phyloP scores from a whole-genome alignment of 2,113 vertebrate species.

The Hypocryptadius cinnamomeus region DNA sequence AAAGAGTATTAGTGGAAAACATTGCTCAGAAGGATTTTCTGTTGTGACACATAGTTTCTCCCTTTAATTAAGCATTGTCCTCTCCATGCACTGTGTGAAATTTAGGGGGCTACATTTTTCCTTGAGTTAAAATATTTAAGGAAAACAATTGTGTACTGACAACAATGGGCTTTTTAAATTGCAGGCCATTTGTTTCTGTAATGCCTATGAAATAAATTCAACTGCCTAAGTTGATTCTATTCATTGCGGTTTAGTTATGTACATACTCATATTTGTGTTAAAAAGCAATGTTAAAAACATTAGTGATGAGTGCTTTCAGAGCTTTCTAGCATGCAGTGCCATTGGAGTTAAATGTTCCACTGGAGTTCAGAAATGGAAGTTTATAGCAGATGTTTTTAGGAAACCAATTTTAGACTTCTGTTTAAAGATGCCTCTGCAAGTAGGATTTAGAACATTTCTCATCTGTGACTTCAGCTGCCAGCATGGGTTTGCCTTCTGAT shows the following conservation, averaged over 20 bases:
- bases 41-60: neutral
- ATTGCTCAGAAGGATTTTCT: neutral
- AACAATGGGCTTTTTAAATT: conserved; percentile 15
- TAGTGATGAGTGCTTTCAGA: neutral
- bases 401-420: neutral
- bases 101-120: neutral
- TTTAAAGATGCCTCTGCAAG: neutral
- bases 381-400: conserved; percentile 6
- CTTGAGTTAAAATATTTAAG: neutral
- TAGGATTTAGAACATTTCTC: neutral
- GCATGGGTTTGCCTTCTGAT: neutral
- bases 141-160: conserved; percentile 23
- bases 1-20: neutral
- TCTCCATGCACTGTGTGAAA: neutral
- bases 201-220: neutral
- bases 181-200: neutral
- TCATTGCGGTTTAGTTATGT: conserved; percentile 29
- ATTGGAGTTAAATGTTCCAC: neutral
- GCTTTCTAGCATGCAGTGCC: neutral
- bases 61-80: conserved; percentile 1
- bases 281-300: neutral
- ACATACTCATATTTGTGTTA: neutral
- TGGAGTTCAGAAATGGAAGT: neutral
- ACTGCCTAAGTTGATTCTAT: neutral
- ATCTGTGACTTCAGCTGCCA: neutral